phyloP scores from a whole-genome alignment of 2,113 vertebrate genomes.

The Corynorhinus townsendii region DNA sequence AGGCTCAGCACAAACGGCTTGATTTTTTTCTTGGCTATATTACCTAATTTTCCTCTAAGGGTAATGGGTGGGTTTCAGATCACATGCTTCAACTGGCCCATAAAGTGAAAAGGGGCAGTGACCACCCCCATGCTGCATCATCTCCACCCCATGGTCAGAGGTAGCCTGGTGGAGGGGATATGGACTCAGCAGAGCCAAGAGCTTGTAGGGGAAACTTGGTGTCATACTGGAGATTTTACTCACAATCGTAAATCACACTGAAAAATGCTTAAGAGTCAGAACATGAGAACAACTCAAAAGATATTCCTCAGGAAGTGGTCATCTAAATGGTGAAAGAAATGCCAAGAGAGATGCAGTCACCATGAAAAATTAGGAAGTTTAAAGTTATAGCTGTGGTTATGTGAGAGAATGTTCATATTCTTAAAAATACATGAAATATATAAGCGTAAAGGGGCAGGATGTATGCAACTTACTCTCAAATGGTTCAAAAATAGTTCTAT shows the following conservation, averaged over 20 bases:
- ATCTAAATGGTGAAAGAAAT: background rate
- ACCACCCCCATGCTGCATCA: background rate
- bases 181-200: conserved; percentile 19
- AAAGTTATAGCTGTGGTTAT: background rate
- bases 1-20: conserved; percentile 43
- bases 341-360: background rate
- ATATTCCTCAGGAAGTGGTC: conserved; percentile 40
- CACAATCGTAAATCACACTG: conserved; percentile 42
- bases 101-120: background rate
- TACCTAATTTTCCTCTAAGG: conserved; percentile 34
- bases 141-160: background rate
- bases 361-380: background rate
- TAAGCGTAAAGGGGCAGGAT: background rate
- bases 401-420: background rate
- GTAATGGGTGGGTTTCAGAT: conserved; percentile 14
- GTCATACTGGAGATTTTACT: background rate
- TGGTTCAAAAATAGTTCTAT: background rate
- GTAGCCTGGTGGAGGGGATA: background rate
- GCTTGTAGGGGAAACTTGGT: background rate
- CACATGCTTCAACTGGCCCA: conserved; percentile 20
- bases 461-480: background rate
- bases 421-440: background rate
- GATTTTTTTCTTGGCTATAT: conserved; percentile 13
- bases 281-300: background rate
- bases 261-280: conserved; percentile 34